These are phyloP conservation scores for Atrichornis clamosus DNA, from an alignment of 2,113 vertebrate species.

Conservation along the genomic window DNA sequence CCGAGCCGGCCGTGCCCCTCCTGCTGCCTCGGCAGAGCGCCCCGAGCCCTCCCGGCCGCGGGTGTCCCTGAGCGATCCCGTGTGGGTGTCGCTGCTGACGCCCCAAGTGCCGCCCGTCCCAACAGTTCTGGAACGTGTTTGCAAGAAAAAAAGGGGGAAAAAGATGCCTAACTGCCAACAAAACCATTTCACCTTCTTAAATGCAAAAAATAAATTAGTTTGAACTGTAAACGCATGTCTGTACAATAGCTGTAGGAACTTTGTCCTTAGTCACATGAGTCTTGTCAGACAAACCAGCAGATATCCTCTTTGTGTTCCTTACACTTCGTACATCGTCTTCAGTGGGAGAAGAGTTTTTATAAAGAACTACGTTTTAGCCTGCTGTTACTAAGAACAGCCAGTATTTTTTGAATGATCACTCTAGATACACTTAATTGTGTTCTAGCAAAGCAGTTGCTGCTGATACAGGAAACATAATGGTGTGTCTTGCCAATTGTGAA, in stretches of 20 bases:
- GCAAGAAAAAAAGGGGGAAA: fast-evolving
- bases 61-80: neutral
- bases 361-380: neutral
- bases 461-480: neutral
- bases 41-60: neutral
- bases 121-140: neutral
- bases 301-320: neutral
- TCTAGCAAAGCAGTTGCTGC: neutral
- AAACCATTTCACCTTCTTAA: neutral
- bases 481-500: neutral
- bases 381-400: neutral
- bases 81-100: neutral
- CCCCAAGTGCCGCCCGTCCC: neutral
- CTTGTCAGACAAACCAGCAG: neutral
- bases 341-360: neutral
- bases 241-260: neutral
- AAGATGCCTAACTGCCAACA: neutral
- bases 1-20: neutral
- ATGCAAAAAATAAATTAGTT: neutral
- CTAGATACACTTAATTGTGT: neutral
- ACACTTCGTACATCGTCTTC: fast-evolving
- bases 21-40: neutral
- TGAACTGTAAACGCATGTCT: neutral
- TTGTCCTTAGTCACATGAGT: neutral
- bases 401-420: neutral